Evolutionary conservation across 2,113 vertebrate species (phyloP).

Genomic region (Panthera tigris): DNA sequence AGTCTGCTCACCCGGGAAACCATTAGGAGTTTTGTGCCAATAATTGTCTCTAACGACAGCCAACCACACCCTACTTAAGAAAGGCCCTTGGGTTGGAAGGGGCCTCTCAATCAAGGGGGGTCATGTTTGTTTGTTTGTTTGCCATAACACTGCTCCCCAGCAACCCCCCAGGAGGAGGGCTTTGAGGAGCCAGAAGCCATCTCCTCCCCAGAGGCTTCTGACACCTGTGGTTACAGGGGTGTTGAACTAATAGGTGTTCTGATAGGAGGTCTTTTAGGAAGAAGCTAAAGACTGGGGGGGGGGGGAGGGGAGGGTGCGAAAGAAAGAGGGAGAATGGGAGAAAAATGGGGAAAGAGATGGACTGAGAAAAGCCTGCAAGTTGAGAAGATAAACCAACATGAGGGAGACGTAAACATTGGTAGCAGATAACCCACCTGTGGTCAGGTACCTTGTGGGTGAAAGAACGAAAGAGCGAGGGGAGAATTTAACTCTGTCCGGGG

Average conservation of each 20-base stretch:
- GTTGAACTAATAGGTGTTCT: not conserved
- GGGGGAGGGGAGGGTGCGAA: not conserved
- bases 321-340: not conserved
- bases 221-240: not conserved
- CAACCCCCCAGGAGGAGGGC: slow-evolving; percentile 43
- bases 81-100: not conserved
- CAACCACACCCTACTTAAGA: not conserved
- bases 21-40: not conserved
- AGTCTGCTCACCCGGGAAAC: not conserved
- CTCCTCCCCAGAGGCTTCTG: not conserved
- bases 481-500: not conserved
- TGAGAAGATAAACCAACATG: not conserved
- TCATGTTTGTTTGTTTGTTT: too few relatives aligned
- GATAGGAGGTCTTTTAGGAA: not conserved
- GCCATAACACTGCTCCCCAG: not conserved
- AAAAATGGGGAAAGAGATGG: not conserved
- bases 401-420: rapidly evolving
- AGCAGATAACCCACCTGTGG: not conserved
- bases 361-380: not conserved
- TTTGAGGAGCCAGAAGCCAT: not conserved
- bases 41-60: not conserved
- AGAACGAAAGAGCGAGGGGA: not conserved
- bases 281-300: not conserved
- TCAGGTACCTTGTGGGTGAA: not conserved
- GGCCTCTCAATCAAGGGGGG: not conserved